Percentiles rank a stretch among this genome's conserved stretches.
Conservation (phyloP, 2,888 invertebrate genomes). For the Drosophila phalerata region DNA sequence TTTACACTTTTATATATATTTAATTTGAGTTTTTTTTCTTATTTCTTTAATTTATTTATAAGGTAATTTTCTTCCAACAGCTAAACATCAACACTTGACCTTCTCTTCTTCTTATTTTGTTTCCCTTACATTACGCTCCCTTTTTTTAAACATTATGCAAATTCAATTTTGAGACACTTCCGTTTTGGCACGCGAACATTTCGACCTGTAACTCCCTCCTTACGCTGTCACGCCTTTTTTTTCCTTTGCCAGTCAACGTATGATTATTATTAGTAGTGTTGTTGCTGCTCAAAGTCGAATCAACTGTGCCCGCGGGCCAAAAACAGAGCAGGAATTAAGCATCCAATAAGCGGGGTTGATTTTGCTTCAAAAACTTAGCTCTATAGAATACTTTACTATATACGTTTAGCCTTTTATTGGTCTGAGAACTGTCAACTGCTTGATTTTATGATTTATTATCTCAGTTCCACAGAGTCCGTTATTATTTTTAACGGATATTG, state of each 20-base stretch:
- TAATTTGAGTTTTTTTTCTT: neutral
- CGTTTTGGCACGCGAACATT: conserved; percentile 63
- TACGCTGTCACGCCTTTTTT: conserved; percentile 43
- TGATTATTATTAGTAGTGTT: conserved; percentile 75
- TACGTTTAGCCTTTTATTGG: conserved; percentile 11
- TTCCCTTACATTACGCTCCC: neutral
- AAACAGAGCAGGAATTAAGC: conserved; percentile 55
- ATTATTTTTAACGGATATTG: conserved; percentile 45
- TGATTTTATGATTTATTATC: conserved; percentile 45
- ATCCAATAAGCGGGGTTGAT: conserved; percentile 16
- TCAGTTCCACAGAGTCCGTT: conserved; percentile 11
- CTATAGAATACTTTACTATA: neutral
- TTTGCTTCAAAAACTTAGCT: neutral
- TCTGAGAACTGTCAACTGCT: conserved; percentile 14
- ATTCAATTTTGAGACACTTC: conserved; percentile 69
- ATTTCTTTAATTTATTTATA: neutral
- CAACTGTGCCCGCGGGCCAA: conserved; percentile 25
- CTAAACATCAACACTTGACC: conserved; percentile 13
- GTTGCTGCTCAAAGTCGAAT: conserved; percentile 28
- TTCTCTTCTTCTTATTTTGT: neutral
- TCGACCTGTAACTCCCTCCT: conserved; percentile 2
- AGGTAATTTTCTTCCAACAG: neutral
- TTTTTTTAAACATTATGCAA: conserved; percentile 60
- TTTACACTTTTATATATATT: neutral
- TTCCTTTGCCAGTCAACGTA: conserved; percentile 51